Evolutionary conservation across 2,797 vertebrate species (phyloP), one percentile per base, ranked within the genome.

Genomic region (Staurois parvus): DNA sequence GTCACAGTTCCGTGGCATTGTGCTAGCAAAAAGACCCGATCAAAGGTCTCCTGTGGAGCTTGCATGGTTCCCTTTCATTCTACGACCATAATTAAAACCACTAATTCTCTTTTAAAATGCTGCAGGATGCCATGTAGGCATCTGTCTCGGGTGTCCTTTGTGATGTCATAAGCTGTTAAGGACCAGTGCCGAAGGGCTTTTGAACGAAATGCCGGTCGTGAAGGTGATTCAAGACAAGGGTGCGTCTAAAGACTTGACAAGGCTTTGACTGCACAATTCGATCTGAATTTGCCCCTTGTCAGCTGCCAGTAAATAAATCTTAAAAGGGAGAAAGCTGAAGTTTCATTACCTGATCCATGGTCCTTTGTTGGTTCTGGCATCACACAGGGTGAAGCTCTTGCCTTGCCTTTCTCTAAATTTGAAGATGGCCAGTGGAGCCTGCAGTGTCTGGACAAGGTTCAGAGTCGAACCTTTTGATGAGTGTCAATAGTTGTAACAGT

Each of bases 61-160:
- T 92, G 94, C 93, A 92, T 94, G 95, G 94, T 94, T 95, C 93
- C 93, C 92, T 96, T 95, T 96, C 94, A 95, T 92, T 92, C 90
- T 30, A 95, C 93, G 94, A 94, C 94, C 95, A 94, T 95, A 95
- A 96, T 96, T 96, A 96, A 96, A 96, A 95, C 93, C 95, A 93
- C 94, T 95, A 96, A 96, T 95, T 96, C 95, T 95, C 95, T 95
- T 96, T 96, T 95, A 96, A 96, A 95, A 95, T 95, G 93, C 95
- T 94, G 94, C 94, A 94, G 95, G 95, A 95, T 95, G 94, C 95
- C 94, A 94, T 95, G 94, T 94, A 95, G 94, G 95, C 94, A 95
- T 95, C 94, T 95, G 94, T 95, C 94, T 95, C 94, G 93, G 95
- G 95, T 95, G 94, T 94, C 95, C 94, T 96, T 95, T 95, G 94